Evolutionary conservation across 2,797 vertebrate species (phyloP), one percentile per base, ranked within the genome.

Genomic region (Tenualosa thibaudeaui): DNA sequence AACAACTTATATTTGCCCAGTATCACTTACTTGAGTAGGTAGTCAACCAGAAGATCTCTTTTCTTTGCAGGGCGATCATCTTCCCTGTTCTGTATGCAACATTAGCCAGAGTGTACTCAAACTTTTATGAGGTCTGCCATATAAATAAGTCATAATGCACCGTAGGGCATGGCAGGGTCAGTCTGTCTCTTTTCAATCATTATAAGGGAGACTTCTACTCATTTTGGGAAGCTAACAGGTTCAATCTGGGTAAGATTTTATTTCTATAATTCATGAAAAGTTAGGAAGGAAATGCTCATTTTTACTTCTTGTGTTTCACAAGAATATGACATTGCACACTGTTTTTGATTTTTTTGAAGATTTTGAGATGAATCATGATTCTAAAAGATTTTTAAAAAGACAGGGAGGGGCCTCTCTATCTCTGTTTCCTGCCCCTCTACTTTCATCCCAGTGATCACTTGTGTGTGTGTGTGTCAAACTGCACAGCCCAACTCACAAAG

Each of bases 51-150:
- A 46, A 78, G 71, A 78, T 78, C 71, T 78, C 71, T 78, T 78
- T 78, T 78, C 40, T 78, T 43, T 46, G 40, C 40, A 78, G 40
- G 40, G 15, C 5, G 15, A 46, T 78, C 71, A n/a, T 40, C 37
- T 78, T 46, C 71, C 17, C 71, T 78, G 71, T 6, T 17, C 37
- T 19, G 40, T 78, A 46, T 78, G 71, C 71, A 78, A 46, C 71
- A 53, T 10, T 81, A 53, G 17, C 12, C 82, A 84, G 53, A 13
- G 26, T 50, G 54, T 86, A 40, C 75, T 84, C 83, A 81, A 88
- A 85, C 84, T 87, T 87, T 83, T 85, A 88, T 86, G 81, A 88
- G 86, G 83, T 81, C 81, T 81, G 68, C 54, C 78, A 84, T 83
- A 87, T 83, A 84, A 87, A 87, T 85, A 82, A 85, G 81, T 81